Evolutionary conservation across 1,140 invertebrate genomes (phyloP).

Genomic region (Drosophila tropicalis): DNA sequence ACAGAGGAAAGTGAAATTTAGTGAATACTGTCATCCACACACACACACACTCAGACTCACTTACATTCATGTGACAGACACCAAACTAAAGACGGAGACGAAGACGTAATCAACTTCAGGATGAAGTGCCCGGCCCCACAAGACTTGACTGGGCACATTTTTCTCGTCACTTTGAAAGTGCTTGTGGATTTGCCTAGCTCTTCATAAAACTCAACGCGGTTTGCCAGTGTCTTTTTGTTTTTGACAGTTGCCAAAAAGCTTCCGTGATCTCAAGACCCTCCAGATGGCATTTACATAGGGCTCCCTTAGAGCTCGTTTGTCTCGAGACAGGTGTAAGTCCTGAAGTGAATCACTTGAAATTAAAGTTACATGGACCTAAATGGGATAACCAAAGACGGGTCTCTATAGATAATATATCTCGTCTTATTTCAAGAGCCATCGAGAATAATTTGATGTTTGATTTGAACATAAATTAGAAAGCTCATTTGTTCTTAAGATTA

Average conservation of each 20-base stretch:
- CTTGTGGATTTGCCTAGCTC: slow-evolving; percentile 58
- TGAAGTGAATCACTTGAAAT: not conserved
- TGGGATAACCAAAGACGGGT: too few species aligned
- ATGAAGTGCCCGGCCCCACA: slow-evolving; percentile 67
- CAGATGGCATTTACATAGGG: slow-evolving; percentile 34
- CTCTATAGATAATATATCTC: too few species aligned
- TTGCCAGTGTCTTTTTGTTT: slow-evolving; percentile 39
- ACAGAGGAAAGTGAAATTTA: slow-evolving; percentile 73
- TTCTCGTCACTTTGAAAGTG: slow-evolving; percentile 5
- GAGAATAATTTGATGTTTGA: too few species aligned
- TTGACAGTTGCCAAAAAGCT: slow-evolving; percentile 40
- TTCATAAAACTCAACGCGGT: slow-evolving; percentile 50
- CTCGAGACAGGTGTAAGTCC: not conserved
- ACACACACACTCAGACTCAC: slow-evolving; percentile 21
- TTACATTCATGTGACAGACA: slow-evolving; percentile 39
- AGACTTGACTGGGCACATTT: slow-evolving; percentile 65
- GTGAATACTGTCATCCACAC: slow-evolving; percentile 14
- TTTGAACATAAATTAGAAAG: too few species aligned
- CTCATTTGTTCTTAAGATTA: too few species aligned
- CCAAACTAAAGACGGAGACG: slow-evolving; percentile 11
- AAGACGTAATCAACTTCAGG: slow-evolving; percentile 79
- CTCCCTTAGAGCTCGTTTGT: not conserved
- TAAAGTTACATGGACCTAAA: not conserved
- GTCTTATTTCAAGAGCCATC: too few species aligned
- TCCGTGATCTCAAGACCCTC: slow-evolving; percentile 46